Percentiles rank a stretch among this genome's conserved stretches.
These are phyloP conservation scores for Eristalis pertinax DNA, from an alignment of 2,888 invertebrate genomes.

Conservation along the genomic window DNA sequence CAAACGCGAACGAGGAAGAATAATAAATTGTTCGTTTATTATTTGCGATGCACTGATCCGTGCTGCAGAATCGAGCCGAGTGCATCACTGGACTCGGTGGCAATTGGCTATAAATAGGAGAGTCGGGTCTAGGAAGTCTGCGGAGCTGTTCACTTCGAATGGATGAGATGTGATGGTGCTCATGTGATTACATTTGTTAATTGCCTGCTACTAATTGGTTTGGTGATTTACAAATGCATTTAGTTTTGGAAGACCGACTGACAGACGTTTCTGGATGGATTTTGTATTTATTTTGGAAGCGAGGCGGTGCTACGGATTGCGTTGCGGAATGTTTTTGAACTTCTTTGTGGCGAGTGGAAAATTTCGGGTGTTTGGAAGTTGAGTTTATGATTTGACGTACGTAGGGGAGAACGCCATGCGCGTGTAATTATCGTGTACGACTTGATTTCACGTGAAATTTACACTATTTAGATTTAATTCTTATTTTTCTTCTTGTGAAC, in stretches of 20 bases:
- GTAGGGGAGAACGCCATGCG: no score
- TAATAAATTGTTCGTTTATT: constrained; percentile 36
- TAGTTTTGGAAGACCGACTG: constrained; percentile 17
- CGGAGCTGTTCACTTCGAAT: constrained; percentile 1
- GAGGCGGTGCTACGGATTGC: background rate
- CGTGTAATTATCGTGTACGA: no score
- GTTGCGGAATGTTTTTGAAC: background rate
- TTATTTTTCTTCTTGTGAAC: no score
- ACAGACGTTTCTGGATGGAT: background rate
- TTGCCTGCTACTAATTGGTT: constrained; percentile 38
- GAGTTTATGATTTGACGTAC: no score
- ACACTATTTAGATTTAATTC: no score
- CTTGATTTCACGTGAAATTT: no score
- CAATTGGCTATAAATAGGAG: constrained; percentile 65
- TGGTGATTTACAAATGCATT: constrained; percentile 32
- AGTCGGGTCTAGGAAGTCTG: constrained; percentile 28
- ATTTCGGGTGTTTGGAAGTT: background rate
- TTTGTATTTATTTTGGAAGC: constrained; percentile 2
- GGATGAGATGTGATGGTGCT: constrained; percentile 27
- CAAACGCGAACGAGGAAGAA: constrained; percentile 23
- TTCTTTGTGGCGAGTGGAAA: background rate
- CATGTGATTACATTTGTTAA: constrained; percentile 35
- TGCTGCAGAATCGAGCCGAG: background rate
- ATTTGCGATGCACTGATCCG: background rate
- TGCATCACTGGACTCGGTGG: constrained; percentile 27